Base-by-base conservation (phyloP, 2,797 vertebrate species). In the Sitta carolinensis region DNA sequence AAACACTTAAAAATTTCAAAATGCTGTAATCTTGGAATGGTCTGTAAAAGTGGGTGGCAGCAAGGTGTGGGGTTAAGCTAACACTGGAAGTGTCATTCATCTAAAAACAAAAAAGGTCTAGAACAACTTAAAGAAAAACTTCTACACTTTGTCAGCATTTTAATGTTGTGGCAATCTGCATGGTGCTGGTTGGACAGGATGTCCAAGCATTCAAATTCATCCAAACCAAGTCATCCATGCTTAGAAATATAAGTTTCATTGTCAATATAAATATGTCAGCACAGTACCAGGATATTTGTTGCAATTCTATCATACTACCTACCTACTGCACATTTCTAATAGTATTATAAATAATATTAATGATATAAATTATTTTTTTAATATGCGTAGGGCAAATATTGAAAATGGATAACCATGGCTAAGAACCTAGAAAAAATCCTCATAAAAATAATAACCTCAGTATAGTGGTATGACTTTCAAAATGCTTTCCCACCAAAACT, bases 121-220 rank as follows among this genome's bases (percentile, higher is more conserved):
- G 17, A 43, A 29, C 3, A 81, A 81, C 2, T 42, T 16, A 5
- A 50, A 43, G 62, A 59, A 61, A 48, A 4, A 2, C 2, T 22
- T 36, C 10, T 74, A 80, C 13, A 36, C 4, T 67, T 82, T 54
- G 2, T 19, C 7, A 58, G 12, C 10, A 58, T 23, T 80, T 88
- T 84, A 30, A 15, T n/a, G 2, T 12, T 63, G 3, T 26, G n/a
- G 34, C 2, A 2, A 3, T 68, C 11, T 29, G 16, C 0, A 0
- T 6, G 13, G 3, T 69, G 18, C 29, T 36, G 36, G 36, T 36
- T 36, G 36, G 36, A 36, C 36, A 36, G 36, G 36, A 36, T 45
- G 10, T 15, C 11, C 20, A 32, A 30, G 7, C 0, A 0, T 3
- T 63, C 62, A 63, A 10, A 29, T 58, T 67, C 19, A 75, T 51